A percentile compares a stretch with the other conserved stretches of the same genome.
Conservation (phyloP, 2,113 vertebrate genomes). For the Stigmatopora nigra region DNA sequence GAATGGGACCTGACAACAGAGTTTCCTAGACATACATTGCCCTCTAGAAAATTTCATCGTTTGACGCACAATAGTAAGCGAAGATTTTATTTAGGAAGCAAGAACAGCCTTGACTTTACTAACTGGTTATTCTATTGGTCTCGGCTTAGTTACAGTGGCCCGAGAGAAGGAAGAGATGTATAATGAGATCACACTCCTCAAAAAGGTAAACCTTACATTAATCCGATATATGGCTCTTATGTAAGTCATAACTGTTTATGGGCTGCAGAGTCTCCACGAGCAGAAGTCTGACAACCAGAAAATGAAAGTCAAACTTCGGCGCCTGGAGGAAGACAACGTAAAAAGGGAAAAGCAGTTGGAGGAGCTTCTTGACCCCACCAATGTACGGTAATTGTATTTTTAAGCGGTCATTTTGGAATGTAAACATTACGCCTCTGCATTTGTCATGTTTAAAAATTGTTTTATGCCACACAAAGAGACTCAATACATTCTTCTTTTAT, state of each 20-base stretch:
- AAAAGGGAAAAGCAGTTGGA: constrained; percentile 88
- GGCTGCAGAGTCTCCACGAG: constrained; percentile 72
- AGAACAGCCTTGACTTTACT: background rate
- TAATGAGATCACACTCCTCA: constrained; percentile 85
- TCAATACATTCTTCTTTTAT: background rate
- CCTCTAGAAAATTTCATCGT: constrained; percentile 69
- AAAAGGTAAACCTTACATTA: constrained; percentile 75
- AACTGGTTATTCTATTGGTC: background rate
- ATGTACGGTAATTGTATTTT: constrained; percentile 50
- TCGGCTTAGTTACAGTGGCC: constrained; percentile 53
- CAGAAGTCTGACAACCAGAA: constrained; percentile 78
- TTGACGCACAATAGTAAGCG: constrained; percentile 67
- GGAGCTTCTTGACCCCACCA: constrained; percentile 79
- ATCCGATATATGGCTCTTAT: background rate
- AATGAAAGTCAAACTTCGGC: constrained; percentile 82
- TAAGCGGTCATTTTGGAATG: background rate
- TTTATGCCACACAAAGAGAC: background rate
- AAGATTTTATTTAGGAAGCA: background rate
- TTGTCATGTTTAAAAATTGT: background rate
- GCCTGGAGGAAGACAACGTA: constrained; percentile 81
- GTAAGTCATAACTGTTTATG: background rate
- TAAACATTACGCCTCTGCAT: background rate
- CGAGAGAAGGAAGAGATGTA: constrained; percentile 93
- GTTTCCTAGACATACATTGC: constrained; percentile 75
- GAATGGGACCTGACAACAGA: constrained; percentile 62